phyloP scores from a whole-genome alignment of 1,140 invertebrate genomes.

The Parapsyche elsis region DNA sequence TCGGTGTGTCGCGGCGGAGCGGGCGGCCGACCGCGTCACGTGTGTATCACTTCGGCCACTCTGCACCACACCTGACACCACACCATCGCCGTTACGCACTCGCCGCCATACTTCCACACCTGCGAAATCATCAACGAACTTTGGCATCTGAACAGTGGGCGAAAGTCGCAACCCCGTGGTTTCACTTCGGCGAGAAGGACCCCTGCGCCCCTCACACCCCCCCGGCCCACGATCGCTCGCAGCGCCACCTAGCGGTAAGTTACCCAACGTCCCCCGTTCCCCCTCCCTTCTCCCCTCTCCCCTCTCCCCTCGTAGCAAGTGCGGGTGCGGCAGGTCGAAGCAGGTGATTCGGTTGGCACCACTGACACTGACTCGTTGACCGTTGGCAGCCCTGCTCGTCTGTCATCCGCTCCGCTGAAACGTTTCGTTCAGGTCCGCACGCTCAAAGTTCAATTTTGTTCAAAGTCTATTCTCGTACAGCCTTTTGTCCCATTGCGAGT shows the following conservation, averaged over 20 bases:
- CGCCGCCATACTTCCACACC: too few relatives aligned
- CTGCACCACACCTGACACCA: neutral
- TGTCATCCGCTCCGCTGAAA: neutral
- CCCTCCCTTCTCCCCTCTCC: too few relatives aligned
- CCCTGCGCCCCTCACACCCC: neutral
- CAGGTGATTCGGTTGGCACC: neutral
- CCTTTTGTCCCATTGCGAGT: too few relatives aligned
- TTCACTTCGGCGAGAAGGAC: too few relatives aligned
- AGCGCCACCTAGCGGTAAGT: too few relatives aligned
- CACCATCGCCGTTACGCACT: neutral
- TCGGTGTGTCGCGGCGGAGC: constrained; percentile 25
- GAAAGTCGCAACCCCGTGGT: too few relatives aligned
- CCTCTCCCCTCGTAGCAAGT: neutral
- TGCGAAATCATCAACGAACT: too few relatives aligned
- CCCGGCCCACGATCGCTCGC: neutral
- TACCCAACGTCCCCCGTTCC: too few relatives aligned
- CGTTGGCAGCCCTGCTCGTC: neutral
- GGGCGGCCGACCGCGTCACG: constrained; percentile 29
- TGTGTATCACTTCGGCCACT: constrained; percentile 10
- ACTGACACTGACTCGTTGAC: neutral
- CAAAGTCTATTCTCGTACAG: too few relatives aligned
- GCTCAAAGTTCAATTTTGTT: too few relatives aligned
- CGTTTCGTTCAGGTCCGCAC: too few relatives aligned
- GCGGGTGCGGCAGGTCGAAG: neutral
- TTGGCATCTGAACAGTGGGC: too few relatives aligned